Evolutionary conservation across 2,113 vertebrate species (phyloP).

Genomic region (Psophia crepitans): DNA sequence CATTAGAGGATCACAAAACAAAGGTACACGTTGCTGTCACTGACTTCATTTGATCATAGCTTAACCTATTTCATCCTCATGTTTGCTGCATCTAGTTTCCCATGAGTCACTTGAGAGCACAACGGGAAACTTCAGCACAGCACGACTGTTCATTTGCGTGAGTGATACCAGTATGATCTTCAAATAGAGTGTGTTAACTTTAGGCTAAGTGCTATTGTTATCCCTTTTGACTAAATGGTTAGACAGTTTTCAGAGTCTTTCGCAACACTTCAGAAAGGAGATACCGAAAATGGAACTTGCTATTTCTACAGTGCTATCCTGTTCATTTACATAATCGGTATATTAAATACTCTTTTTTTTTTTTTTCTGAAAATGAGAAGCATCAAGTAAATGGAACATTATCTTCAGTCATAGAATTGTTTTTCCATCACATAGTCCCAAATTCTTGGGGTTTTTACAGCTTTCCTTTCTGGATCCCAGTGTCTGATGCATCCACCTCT

Average conservation of each 20-base stretch:
- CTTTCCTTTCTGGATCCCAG: neutral
- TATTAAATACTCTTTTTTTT: neutral
- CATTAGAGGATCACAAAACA: neutral
- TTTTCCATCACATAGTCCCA: neutral
- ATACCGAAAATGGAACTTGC: neutral
- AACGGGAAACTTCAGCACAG: constrained; percentile 19
- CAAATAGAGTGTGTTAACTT: constrained; percentile 9
- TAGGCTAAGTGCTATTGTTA: neutral
- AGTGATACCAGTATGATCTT: neutral
- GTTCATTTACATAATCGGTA: neutral
- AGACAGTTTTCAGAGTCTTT: neutral
- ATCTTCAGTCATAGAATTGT: neutral
- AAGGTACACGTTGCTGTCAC: neutral
- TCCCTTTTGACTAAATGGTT: neutral
- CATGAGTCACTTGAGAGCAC: neutral
- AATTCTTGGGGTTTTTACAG: neutral
- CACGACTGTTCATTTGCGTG: neutral
- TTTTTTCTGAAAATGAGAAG: neutral
- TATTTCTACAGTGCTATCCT: neutral
- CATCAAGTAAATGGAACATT: neutral
- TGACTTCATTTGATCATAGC: neutral
- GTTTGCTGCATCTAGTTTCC: neutral
- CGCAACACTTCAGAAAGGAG: neutral
- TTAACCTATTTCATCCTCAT: neutral
- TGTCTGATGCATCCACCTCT: neutral